A percentile compares a stretch with the other conserved stretches of the same genome.
Evolutionary conservation across 92 coral and sea anemone species (phyloP).

Genomic region (Bergia puertoricense): DNA sequence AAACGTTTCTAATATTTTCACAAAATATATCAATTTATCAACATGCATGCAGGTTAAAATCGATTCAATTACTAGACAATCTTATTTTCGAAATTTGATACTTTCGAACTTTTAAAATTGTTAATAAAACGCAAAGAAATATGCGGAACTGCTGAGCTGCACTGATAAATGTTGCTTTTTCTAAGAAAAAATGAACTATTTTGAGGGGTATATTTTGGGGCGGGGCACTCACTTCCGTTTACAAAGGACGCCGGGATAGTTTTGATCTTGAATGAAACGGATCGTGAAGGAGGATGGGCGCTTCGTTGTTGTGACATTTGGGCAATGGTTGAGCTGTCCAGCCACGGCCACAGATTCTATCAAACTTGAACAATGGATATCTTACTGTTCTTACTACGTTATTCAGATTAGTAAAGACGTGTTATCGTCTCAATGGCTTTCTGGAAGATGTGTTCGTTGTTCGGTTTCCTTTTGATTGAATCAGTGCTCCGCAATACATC

Average conservation of each 20-base stretch:
- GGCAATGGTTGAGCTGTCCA: neutral
- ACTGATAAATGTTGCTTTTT: no score
- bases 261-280: neutral
- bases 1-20: no score
- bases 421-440: neutral
- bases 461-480: neutral
- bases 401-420: neutral
- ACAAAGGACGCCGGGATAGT: constrained; percentile 25
- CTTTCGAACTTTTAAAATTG: no score
- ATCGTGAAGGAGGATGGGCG: constrained; percentile 18
- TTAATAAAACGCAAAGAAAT: no score
- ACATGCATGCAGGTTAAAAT: no score
- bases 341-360: neutral
- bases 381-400: neutral
- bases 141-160: no score
- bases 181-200: no score
- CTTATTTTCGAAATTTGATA: no score
- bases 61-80: no score
- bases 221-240: constrained; percentile 10
- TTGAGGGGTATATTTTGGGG: neutral
- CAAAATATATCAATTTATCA: no score
- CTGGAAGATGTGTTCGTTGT: neutral
- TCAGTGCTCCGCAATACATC: neutral
- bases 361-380: neutral
- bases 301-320: neutral